Conservation (phyloP, 2,888 invertebrate genomes). For the Venusia cambrica region DNA sequence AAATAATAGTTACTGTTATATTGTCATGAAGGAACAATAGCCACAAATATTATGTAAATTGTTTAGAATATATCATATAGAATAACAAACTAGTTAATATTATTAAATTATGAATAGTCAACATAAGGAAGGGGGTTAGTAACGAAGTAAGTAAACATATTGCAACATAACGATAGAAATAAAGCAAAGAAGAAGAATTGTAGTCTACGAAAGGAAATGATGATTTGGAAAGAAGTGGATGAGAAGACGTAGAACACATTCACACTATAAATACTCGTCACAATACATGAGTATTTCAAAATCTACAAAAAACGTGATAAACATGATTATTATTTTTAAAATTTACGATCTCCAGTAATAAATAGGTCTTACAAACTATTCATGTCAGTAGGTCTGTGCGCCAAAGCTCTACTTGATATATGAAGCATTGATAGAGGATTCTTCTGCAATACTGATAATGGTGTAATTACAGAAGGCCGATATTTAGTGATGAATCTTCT, state of each 20-base stretch:
- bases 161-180: constrained; percentile 27
- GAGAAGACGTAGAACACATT: constrained; percentile 67
- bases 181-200: constrained; percentile 4
- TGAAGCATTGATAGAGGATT: constrained; percentile 47
- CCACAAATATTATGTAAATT: constrained; percentile 39
- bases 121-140: constrained; percentile 12
- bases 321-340: constrained; percentile 73
- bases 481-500: constrained; percentile 49
- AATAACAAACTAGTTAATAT: constrained; percentile 26
- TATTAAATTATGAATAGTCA: constrained; percentile 19
- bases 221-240: constrained; percentile 44
- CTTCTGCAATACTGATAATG: constrained; percentile 35
- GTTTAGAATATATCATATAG: constrained; percentile 28
- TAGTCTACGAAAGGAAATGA: constrained; percentile 27
- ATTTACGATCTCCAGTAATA: constrained; percentile 66
- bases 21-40: constrained; percentile 73
- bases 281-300: constrained; percentile 77
- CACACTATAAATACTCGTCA: constrained; percentile 71
- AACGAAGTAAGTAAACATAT: constrained; percentile 20
- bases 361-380: constrained; percentile 65
- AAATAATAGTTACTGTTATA: constrained; percentile 34
- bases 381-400: constrained; percentile 67
- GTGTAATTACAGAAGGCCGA: constrained; percentile 40
- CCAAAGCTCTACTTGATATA: constrained; percentile 73
- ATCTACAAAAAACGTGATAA: constrained; percentile 74